Base-by-base conservation (phyloP, 92 coral and sea anemone genomes). In the Heliopora coerulea region DNA sequence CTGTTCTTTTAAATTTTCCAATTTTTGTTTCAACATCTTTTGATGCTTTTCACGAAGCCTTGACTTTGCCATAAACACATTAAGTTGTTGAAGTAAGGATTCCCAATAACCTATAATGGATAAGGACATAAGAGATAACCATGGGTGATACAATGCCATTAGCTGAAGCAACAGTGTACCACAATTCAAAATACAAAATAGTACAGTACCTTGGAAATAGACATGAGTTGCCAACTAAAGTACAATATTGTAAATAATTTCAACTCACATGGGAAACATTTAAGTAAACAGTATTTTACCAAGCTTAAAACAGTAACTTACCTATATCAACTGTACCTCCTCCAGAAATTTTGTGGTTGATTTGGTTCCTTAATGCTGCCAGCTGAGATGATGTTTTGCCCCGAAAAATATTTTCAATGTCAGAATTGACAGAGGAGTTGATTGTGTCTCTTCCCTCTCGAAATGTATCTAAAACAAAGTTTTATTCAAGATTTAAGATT, bases 51-150 rank as follows among this genome's bases (percentile, higher is more conserved):
- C 98, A 26, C 92, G 82, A 42, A 93, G 85, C 57, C 96, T 84
- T 30, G 98, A 91, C 49, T 86, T 93, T 3, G 98, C 92, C 93
- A 93, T 89, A 72, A 80, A 83, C 1, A 87, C 90, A 63, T 87
- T 89, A 41, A 93, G 70, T 46, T 93, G 91, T 26, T 81, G 93
- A 30, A 85, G 69, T 23, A 93, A 41, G 0, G 98, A 89, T 61
- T 93, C 98, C 98, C 98, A 93, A 80, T 90, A 93, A 0, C 96
- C 98, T 93, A n/a, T n/a, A n/a, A n/a, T n/a, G n/a, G n/a, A n/a
- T n/a, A n/a, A n/a, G n/a, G n/a, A n/a, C n/a, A n/a, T n/a, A n/a
- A n/a, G n/a, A n/a, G n/a, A n/a, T n/a, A n/a, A n/a, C n/a, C n/a
- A n/a, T n/a, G n/a, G n/a, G n/a, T n/a, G n/a, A n/a, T n/a, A n/a